Evolutionary conservation across 2,113 vertebrate species (phyloP), one percentile per base, ranked within the genome.

Genomic region (Loxodonta africana): DNA sequence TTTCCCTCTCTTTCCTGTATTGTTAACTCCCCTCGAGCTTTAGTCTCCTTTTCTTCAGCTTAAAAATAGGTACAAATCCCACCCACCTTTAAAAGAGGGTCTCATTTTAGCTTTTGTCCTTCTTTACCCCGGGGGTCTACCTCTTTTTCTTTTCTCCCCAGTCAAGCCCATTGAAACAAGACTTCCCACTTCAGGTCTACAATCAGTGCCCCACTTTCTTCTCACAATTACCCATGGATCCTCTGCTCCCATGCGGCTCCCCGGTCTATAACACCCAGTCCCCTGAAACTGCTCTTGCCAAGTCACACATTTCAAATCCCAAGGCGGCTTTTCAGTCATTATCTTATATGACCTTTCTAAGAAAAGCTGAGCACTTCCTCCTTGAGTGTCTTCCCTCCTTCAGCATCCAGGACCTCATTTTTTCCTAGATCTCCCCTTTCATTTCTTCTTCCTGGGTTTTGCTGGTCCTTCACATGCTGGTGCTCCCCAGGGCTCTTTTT

Each of bases 391-490:
- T 82, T 37, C 63, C 23, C 12, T 60, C 41, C 82, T 77, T 73
- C 4, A 4, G 37, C 60, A 23, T 62, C 46, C 11, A 9, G 0
- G 5, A 15, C 74, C 8, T 23, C 4, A 2, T 12, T 26, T 23
- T 87, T 69, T 63, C 14, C 53, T 33, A 48, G 9, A 57, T 82
- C 67, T 10, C 23, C 37, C 46, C 14, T 0, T 53, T 7, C 12
- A 48, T 60, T 37, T 41, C 28, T n/a, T 71, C 80, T 90, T 46
- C 57, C 65, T 46, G n/a, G 67, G 14, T n/a, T 85, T 44, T 44
- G 1, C 67, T 77, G 3, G 63, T 51, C 60, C 17, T 88, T 73
- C 28, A 41, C 51, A 15, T 8, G 37, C 15, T 26, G 4, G 25
- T 18, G 20, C 2, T 62, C 20, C 26, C 67, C 26, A 10, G 5